Percentiles rank a stretch among this genome's conserved stretches.
Conservation (phyloP, 1,140 invertebrate species). For the Ladona fulva region DNA sequence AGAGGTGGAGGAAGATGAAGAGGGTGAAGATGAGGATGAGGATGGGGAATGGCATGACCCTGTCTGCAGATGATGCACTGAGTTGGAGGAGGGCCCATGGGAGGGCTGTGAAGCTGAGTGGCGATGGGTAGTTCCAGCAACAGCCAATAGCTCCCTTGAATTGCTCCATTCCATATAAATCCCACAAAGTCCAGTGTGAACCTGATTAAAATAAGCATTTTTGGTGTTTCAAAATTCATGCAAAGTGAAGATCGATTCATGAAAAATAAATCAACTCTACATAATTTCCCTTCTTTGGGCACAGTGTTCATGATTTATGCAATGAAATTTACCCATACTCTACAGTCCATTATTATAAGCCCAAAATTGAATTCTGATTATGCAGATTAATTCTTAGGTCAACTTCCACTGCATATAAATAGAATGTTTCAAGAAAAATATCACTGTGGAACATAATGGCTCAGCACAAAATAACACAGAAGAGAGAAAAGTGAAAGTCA, state of each 20-base stretch:
- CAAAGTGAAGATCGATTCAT: background rate
- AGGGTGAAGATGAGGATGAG: slow-evolving; percentile 23
- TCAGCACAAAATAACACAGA: background rate
- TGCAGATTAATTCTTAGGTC: too few relatives aligned
- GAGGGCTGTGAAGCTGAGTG: slow-evolving; percentile 21
- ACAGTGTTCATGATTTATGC: too few relatives aligned
- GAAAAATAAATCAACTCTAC: background rate
- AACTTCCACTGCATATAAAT: too few relatives aligned
- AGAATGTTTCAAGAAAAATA: background rate
- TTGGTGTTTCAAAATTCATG: background rate
- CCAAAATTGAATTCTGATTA: too few relatives aligned
- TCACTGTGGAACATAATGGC: background rate
- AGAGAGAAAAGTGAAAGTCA: too few relatives aligned
- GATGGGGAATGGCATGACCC: slow-evolving; percentile 31
- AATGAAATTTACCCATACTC: too few relatives aligned
- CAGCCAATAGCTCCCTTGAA: slow-evolving; percentile 81
- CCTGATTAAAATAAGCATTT: slow-evolving; percentile 28
- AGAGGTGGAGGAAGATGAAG: slow-evolving; percentile 15
- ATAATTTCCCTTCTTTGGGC: background rate
- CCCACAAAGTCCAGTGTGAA: slow-evolving; percentile 68
- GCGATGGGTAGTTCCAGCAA: slow-evolving; percentile 59
- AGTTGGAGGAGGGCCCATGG: slow-evolving; percentile 2
- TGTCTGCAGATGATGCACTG: slow-evolving; percentile 29
- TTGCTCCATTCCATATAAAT: slow-evolving; percentile 93
- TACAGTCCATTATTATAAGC: too few relatives aligned